Evolutionary conservation across 2,888 invertebrate genomes (phyloP).

Genomic region (Gonocerus acuteangulatus): DNA sequence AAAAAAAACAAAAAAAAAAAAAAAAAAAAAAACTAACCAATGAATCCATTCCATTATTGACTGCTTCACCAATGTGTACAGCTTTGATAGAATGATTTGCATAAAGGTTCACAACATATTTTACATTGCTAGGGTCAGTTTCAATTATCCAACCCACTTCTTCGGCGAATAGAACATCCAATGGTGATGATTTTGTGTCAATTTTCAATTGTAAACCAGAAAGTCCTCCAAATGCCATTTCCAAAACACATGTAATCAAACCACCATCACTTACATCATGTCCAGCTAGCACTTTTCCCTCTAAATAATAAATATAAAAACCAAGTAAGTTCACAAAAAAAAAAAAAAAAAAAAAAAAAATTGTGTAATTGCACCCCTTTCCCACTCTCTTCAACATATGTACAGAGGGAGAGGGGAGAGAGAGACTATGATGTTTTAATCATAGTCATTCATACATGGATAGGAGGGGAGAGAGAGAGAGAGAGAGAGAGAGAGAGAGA

Average conservation of each 20-base stretch:
- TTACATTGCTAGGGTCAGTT: slow-evolving; percentile 51
- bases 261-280: slow-evolving; percentile 98
- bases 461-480: no score
- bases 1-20: no score
- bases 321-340: no score
- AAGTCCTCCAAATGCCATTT: slow-evolving; percentile 94
- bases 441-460: no score
- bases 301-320: no score
- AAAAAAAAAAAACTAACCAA: slow-evolving; percentile 44
- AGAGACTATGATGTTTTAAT: no score
- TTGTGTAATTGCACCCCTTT: no score
- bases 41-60: slow-evolving; percentile 59
- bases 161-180: slow-evolving; percentile 72
- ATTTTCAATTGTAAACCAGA: slow-evolving; percentile 54
- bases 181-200: slow-evolving; percentile 40
- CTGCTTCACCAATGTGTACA: slow-evolving; percentile 59
- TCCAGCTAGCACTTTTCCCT: slow-evolving; percentile 65
- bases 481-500: no score
- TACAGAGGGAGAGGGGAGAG: no score
- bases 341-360: slow-evolving; percentile 16
- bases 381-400: no score
- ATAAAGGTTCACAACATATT: slow-evolving; percentile 55
- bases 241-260: slow-evolving; percentile 75
- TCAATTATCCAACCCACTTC: slow-evolving; percentile 82
- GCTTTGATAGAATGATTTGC: slow-evolving; percentile 54